A percentile compares a stretch with the other conserved stretches of the same genome.
Conservation (phyloP, 2,113 vertebrate species). For the Phylloscopus whistleri region DNA sequence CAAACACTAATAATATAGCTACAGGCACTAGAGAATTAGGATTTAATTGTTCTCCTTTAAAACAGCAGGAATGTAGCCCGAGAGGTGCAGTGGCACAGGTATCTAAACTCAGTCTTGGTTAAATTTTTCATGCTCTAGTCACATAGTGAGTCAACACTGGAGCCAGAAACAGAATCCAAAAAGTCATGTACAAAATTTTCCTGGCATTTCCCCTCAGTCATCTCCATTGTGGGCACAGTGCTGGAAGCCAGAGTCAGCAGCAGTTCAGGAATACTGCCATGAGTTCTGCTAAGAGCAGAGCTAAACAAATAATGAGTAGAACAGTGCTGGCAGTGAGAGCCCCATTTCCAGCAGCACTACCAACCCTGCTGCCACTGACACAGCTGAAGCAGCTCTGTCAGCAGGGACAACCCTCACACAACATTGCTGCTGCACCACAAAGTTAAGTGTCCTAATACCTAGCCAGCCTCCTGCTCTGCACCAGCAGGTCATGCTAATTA, state of each 20-base stretch:
- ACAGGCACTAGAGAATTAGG: background rate
- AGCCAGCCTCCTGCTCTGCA: background rate
- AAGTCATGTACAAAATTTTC: constrained; percentile 47
- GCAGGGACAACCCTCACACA: background rate
- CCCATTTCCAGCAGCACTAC: background rate
- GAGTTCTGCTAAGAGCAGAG: background rate
- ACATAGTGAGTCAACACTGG: background rate
- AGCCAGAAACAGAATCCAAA: constrained; percentile 46
- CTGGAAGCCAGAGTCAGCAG: constrained; percentile 29
- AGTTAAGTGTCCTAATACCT: background rate
- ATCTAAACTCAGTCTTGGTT: background rate
- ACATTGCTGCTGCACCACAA: accelerated
- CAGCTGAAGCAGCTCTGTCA: background rate
- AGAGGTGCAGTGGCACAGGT: background rate
- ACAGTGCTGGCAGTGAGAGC: background rate
- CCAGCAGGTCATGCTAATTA: constrained; percentile 59
- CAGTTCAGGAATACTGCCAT: constrained; percentile 24
- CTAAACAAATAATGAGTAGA: background rate
- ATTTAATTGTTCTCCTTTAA: background rate
- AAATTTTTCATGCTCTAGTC: constrained; percentile 3
- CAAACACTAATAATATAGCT: background rate
- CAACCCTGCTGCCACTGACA: background rate
- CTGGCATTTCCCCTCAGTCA: constrained; percentile 49
- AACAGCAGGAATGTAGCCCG: background rate
- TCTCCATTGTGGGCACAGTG: background rate